Conservation (phyloP, 2,797 vertebrate genomes). For the Bovichtus variegatus region DNA sequence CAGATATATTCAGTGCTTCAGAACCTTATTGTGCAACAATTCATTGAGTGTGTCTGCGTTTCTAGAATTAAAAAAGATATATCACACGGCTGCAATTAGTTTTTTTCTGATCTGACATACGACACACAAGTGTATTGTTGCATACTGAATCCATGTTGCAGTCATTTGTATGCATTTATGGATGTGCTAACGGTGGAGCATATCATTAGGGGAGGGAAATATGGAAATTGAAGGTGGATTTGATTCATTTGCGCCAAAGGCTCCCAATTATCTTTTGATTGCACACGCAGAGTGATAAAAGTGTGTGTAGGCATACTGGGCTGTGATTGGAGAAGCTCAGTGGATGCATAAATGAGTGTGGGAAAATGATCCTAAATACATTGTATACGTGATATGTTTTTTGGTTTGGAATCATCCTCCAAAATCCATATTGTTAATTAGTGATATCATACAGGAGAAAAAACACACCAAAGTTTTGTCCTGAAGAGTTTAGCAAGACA, state of each 20-base stretch:
- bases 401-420: not conserved
- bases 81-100: not conserved
- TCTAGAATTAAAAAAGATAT: slow-evolving; percentile 2
- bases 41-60: not conserved
- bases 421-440: not conserved
- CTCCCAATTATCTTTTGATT: slow-evolving; percentile 43
- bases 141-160: slow-evolving; percentile 1
- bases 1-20: slow-evolving; percentile 10
- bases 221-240: slow-evolving; percentile 25
- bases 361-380: not conserved
- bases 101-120: not conserved
- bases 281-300: slow-evolving; percentile 1
- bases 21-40: not conserved
- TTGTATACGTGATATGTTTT: not conserved
- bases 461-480: not conserved
- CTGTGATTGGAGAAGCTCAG: not conserved
- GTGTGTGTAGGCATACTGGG: not conserved
- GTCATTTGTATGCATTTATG: slow-evolving; percentile 2
- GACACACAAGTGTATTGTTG: not conserved
- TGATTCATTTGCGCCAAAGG: slow-evolving; percentile 28
- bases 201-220: slow-evolving; percentile 15
- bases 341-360: not conserved
- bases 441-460: not conserved
- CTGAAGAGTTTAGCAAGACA: not conserved
- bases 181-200: not conserved